A percentile compares a stretch with the other conserved stretches of the same genome.
phyloP scores from a whole-genome alignment of 1,140 invertebrate genomes.

The Cydia fagiglandana region DNA sequence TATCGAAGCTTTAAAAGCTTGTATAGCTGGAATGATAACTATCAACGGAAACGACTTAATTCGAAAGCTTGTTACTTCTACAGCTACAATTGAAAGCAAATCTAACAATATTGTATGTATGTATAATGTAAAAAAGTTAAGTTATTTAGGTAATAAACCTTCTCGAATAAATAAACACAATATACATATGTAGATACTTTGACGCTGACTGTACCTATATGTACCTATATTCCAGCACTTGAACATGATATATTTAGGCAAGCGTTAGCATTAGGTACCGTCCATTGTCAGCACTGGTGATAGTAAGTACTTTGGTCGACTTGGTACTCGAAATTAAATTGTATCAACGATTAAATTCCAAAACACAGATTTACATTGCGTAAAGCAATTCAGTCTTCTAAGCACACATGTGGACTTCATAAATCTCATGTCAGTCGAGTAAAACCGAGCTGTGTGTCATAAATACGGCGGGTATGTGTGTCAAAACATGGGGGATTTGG shows the following conservation, averaged over 20 bases:
- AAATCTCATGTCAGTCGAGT: conserved; percentile 71
- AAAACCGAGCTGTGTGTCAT: conserved; percentile 66
- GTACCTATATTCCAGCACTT: no score
- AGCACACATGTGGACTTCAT: conserved; percentile 75
- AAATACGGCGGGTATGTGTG: conserved; percentile 71
- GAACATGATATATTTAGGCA: no score
- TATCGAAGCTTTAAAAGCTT: neutral
- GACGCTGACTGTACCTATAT: no score
- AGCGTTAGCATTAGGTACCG: no score
- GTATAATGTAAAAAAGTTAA: neutral
- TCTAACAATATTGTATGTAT: neutral
- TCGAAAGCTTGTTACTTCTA: no score
- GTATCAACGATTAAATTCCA: conserved; percentile 32
- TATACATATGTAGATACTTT: no score
- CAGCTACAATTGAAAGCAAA: neutral
- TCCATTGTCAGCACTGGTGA: neutral
- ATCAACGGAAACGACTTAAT: no score
- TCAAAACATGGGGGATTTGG: conserved; percentile 76
- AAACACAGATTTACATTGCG: conserved; percentile 51
- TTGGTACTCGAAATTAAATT: neutral
- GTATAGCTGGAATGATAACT: neutral
- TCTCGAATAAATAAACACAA: no score
- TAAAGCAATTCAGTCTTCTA: conserved; percentile 67
- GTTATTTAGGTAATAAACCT: neutral
- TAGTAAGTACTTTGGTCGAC: neutral